Conservation (phyloP, 2,888 invertebrate genomes). For the Acleris emargana region DNA sequence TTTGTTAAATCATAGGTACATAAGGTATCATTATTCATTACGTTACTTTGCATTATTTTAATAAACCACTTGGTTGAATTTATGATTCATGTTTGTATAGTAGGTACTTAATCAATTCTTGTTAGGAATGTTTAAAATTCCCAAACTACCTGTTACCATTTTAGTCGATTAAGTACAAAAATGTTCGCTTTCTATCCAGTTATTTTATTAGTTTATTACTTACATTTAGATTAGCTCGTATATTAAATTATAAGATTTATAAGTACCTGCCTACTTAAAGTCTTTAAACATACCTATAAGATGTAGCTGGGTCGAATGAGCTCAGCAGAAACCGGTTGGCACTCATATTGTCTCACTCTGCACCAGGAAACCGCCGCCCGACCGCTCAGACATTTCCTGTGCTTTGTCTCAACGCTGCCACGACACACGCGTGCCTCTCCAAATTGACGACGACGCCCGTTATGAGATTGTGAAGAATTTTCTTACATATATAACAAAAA, state of each 20-base stretch:
- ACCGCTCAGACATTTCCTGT: slow-evolving; percentile 76
- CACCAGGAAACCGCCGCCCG: slow-evolving; percentile 77
- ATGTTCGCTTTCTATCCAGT: too few species aligned
- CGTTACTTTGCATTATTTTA: too few species aligned
- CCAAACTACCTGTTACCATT: too few species aligned
- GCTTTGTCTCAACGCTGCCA: slow-evolving; percentile 68
- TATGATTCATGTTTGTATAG: too few species aligned
- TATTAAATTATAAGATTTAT: too few species aligned
- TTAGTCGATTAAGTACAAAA: too few species aligned
- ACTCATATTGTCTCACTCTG: slow-evolving; percentile 78
- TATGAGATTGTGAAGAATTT: background rate
- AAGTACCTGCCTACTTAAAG: slow-evolving; percentile 29
- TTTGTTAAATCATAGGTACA: background rate
- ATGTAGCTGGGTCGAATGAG: slow-evolving; percentile 63
- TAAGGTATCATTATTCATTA: background rate
- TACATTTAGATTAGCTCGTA: slow-evolving; percentile 4
- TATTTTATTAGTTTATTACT: too few species aligned
- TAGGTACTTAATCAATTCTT: too few species aligned
- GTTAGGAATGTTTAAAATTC: too few species aligned
- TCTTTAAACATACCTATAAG: slow-evolving; percentile 29
- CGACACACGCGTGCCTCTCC: slow-evolving; percentile 46
- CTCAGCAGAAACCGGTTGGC: slow-evolving; percentile 75
- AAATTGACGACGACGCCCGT: slow-evolving; percentile 36
- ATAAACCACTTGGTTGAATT: too few species aligned
- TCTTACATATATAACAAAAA: background rate